phyloP scores from a whole-genome alignment of 2,888 invertebrate genomes.

The Schizaphis graminum region DNA sequence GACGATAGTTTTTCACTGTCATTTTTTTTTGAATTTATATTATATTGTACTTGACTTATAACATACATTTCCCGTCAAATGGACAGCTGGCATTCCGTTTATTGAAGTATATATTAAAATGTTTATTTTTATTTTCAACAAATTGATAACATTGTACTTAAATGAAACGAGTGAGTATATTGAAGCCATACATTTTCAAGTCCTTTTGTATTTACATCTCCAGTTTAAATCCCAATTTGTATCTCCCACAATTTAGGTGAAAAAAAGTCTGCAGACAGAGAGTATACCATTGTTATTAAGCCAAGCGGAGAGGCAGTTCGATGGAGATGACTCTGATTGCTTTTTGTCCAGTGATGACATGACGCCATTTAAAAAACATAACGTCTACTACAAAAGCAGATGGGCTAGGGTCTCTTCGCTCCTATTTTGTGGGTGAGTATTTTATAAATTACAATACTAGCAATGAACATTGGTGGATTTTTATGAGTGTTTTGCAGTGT shows the following conservation, averaged over 20 bases:
- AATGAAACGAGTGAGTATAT: constrained; percentile 62
- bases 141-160: constrained; percentile 36
- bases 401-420: constrained; percentile 60
- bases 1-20: background rate
- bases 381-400: constrained; percentile 61
- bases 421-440: constrained; percentile 54
- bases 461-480: background rate
- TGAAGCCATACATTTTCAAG: constrained; percentile 3
- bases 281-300: constrained; percentile 60
- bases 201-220: background rate
- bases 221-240: background rate
- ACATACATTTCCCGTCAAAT: background rate
- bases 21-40: background rate
- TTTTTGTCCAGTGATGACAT: constrained; percentile 63
- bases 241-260: background rate
- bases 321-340: constrained; percentile 60
- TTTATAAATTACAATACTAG: background rate
- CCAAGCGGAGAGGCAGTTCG: constrained; percentile 63
- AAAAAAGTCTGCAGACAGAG: constrained; percentile 60
- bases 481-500: constrained; percentile 23
- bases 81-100: constrained; percentile 5
- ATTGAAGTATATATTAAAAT: constrained; percentile 49
- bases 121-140: constrained; percentile 46
- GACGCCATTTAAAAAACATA: constrained; percentile 61
- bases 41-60: background rate